These are phyloP conservation scores for Cyprinodon brontotheroides DNA, from an alignment of 2,113 vertebrate genomes.

Conservation along the genomic window DNA sequence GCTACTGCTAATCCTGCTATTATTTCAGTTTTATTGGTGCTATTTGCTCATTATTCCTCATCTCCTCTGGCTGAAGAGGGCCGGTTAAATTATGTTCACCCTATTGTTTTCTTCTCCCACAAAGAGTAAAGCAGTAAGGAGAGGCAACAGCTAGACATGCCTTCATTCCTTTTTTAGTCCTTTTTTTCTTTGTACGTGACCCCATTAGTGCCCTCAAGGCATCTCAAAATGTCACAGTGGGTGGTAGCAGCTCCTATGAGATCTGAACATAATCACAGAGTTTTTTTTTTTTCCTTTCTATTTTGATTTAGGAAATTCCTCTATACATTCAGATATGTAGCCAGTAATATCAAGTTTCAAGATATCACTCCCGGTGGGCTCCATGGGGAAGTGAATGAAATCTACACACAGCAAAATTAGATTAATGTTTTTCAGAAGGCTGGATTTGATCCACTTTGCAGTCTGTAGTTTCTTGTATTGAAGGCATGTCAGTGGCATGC, in stretches of 20 bases:
- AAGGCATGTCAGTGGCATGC: slow-evolving; percentile 39
- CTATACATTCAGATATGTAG: background rate
- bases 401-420: slow-evolving; percentile 23
- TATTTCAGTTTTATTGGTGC: slow-evolving; percentile 84
- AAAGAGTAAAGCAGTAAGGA: slow-evolving; percentile 63
- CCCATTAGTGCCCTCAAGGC: slow-evolving; percentile 32
- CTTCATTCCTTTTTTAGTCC: slow-evolving; percentile 58
- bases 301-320: slow-evolving; percentile 47
- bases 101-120: slow-evolving; percentile 68
- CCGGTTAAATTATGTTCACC: slow-evolving; percentile 74
- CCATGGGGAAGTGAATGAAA: slow-evolving; percentile 12
- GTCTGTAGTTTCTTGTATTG: slow-evolving; percentile 35
- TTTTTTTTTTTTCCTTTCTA: slow-evolving; percentile 33
- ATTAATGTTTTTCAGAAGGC: slow-evolving; percentile 45
- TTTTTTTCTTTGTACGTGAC: slow-evolving; percentile 47
- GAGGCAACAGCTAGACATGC: slow-evolving; percentile 57
- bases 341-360: slow-evolving; percentile 22
- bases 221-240: slow-evolving; percentile 43
- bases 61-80: slow-evolving; percentile 73
- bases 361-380: slow-evolving; percentile 18
- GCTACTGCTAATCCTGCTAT: slow-evolving; percentile 79
- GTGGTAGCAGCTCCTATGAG: slow-evolving; percentile 35
- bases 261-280: slow-evolving; percentile 48
- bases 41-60: slow-evolving; percentile 80
- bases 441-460: slow-evolving; percentile 28